A percentile compares a stretch with the other conserved stretches of the same genome.
Evolutionary conservation across 2,113 vertebrate species (phyloP).

Genomic region (Podarcis raffonei): DNA sequence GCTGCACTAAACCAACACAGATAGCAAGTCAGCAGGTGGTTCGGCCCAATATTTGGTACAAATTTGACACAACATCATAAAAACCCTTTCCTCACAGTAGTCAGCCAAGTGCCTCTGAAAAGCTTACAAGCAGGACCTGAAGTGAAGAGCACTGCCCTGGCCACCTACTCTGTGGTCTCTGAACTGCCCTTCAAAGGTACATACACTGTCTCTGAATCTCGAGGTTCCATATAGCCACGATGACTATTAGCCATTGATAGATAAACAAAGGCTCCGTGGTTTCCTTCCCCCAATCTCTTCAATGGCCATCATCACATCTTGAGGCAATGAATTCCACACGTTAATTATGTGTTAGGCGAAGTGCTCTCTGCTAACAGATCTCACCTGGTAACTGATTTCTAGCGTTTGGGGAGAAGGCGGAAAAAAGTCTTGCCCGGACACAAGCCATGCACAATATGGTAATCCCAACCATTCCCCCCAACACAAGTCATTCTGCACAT

Average conservation of each 20-base stretch:
- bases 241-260: neutral
- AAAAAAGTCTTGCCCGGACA: neutral
- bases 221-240: neutral
- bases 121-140: too few relatives aligned
- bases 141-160: neutral
- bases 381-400: neutral
- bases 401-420: neutral
- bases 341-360: neutral
- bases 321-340: neutral
- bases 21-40: neutral
- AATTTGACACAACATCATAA: neutral
- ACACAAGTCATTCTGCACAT: neutral
- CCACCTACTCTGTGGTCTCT: neutral
- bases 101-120: slow-evolving; percentile 81
- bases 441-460: neutral
- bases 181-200: neutral
- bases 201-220: neutral
- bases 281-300: too few relatives aligned
- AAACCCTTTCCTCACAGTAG: neutral
- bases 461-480: neutral
- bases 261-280: neutral
- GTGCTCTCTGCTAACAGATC: neutral
- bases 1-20: neutral
- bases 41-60: too few relatives aligned
- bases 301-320: neutral